Percentiles rank a stretch among this genome's conserved stretches.
phyloP scores from a whole-genome alignment of 2,888 invertebrate genomes.

The Druceiella hillmani region DNA sequence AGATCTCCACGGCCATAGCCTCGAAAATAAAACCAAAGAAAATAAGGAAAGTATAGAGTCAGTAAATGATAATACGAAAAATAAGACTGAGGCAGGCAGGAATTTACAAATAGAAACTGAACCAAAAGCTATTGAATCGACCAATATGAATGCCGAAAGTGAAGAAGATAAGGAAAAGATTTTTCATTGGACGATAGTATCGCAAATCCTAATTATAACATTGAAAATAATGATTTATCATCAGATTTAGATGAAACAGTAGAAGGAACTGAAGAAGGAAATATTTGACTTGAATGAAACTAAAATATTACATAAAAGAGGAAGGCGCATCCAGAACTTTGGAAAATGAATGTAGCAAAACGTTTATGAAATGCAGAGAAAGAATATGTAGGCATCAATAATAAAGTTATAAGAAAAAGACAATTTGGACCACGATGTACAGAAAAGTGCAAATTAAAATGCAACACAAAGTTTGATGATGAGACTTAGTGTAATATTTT shows the following conservation, averaged over 20 bases:
- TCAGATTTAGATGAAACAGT: constrained; percentile 11
- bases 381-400: constrained; percentile 13
- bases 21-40: constrained; percentile 12
- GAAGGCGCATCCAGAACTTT: constrained; percentile 13
- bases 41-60: constrained; percentile 10
- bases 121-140: constrained; percentile 12
- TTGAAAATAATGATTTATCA: constrained; percentile 11
- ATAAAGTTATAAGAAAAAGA: constrained; percentile 13
- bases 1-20: too few species aligned
- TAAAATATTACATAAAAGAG: constrained; percentile 7
- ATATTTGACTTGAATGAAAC: constrained; percentile 10
- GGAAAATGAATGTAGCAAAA: constrained; percentile 13
- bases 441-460: constrained; percentile 12
- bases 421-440: constrained; percentile 12
- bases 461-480: constrained; percentile 11
- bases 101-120: constrained; percentile 11
- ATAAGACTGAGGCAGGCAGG: too few species aligned
- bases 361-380: constrained; percentile 12
- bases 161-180: constrained; percentile 12
- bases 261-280: too few species aligned
- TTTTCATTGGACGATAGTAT: constrained; percentile 14
- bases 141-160: constrained; percentile 11
- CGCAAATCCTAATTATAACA: constrained; percentile 12
- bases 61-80: constrained; percentile 11
- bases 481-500: constrained; percentile 12